Evolutionary conservation across 2,113 vertebrate genomes (phyloP).

Genomic region (Thalassarche chlororhynchos): DNA sequence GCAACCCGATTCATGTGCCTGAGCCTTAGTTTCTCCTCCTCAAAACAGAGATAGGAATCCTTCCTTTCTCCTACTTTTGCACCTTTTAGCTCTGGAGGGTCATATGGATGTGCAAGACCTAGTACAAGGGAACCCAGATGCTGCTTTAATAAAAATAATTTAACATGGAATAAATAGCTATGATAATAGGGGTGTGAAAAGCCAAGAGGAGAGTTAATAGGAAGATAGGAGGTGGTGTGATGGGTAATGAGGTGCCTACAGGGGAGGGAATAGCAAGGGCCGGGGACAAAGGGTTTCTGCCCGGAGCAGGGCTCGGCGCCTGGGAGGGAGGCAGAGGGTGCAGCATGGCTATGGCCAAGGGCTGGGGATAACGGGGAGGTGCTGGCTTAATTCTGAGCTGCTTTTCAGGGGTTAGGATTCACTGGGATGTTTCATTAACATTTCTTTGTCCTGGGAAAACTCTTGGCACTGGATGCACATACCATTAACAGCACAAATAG

Average conservation of each 20-base stretch:
- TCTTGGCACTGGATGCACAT: background rate
- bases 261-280: background rate
- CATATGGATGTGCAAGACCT: fast-evolving
- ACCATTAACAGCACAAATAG: background rate
- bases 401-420: background rate
- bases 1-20: fast-evolving
- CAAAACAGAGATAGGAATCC: fast-evolving
- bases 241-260: background rate
- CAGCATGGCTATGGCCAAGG: fast-evolving
- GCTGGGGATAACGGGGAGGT: background rate
- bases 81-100: background rate
- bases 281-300: background rate
- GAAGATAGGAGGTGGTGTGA: background rate
- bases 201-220: background rate
- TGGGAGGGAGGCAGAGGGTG: background rate
- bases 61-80: background rate
- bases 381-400: background rate
- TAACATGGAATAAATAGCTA: background rate
- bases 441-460: background rate
- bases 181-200: background rate
- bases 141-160: background rate
- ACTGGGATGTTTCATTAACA: background rate
- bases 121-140: background rate
- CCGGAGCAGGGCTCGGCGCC: fast-evolving
- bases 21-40: background rate